A percentile compares a stretch with the other conserved stretches of the same genome.
Conservation (phyloP, 1,140 invertebrate genomes). For the Caenorhabditis remanei region DNA sequence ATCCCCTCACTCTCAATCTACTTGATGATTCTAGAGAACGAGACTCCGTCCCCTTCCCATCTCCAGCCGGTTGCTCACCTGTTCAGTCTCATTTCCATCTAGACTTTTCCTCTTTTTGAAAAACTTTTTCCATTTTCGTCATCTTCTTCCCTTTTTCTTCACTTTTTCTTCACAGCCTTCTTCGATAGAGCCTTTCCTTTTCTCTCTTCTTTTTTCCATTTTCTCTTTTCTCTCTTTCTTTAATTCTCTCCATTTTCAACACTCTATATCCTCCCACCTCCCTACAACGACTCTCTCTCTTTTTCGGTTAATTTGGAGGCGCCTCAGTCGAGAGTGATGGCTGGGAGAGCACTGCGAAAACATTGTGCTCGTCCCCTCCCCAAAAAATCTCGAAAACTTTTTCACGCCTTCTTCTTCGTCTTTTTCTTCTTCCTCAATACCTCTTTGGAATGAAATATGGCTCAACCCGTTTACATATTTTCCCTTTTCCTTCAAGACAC, state of each 20-base stretch:
- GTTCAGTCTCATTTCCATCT: background rate
- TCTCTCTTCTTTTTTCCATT: background rate
- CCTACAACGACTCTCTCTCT: background rate
- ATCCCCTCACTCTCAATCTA: background rate
- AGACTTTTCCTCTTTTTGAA: background rate
- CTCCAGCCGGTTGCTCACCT: conserved; percentile 7
- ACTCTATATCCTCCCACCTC: background rate
- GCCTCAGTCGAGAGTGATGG: conserved; percentile 14
- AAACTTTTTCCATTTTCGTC: conserved; percentile 37
- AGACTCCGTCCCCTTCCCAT: background rate
- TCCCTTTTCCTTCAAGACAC: background rate
- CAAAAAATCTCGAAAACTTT: conserved; percentile 28
- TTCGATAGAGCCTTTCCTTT: conserved; percentile 20
- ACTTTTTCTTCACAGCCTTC: background rate
- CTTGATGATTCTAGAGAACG: background rate
- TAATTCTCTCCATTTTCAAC: background rate
- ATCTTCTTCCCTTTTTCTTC: conserved; percentile 12
- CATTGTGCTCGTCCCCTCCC: background rate
- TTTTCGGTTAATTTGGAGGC: conserved; percentile 51
- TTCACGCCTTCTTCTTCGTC: background rate
- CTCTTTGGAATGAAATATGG: background rate
- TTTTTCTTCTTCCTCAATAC: background rate
- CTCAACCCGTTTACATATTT: background rate
- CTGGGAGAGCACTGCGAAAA: conserved; percentile 20
- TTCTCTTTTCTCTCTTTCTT: conserved; percentile 34